Base-by-base conservation (phyloP, 2,797 vertebrate species). In the Telmatherina bonti region DNA sequence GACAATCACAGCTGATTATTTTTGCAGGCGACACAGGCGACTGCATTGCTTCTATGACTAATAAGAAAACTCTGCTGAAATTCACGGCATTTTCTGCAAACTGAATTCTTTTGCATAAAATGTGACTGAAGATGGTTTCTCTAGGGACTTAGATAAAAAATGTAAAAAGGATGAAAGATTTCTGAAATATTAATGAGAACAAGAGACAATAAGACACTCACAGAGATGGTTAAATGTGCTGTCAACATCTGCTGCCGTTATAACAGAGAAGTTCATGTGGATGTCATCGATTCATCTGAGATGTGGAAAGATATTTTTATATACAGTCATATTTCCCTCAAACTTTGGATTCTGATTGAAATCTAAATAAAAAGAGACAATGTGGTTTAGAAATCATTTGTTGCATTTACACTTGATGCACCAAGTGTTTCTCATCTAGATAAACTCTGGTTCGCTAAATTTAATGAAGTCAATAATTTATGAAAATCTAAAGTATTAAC, bases 171-270 rank as follows among this genome's bases (percentile, higher is more conserved):
- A 7, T 27, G 49, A 27, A 43, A 43, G 16, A 43, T 20, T 49
- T 24, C 12, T n/a, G n/a, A 49, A 55, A 55, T 55, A 55, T 55
- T 55, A 10, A 55, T 55, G 27, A 31, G 29, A 55, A 31, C 53
- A 55, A 31, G 18, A 30, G 31, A 55, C 29, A 55, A 31, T 55
- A 31, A 55, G 53, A 31, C 27, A 55, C 18, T 55, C 53, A 54
- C 26, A 20, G 53, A 54, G 52, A 31, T 26, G 22, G 26, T 18
- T 53, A 27, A 53, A 53, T 29, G 51, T 27, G 51, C 51, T 53
- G 51, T 53, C 51, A 26, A 53, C 27, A 31, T 18, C 53, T 30
- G 53, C 27, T 31, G 15, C 29, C 7, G 16, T 55, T 31, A 31
- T n/a, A 55, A 31, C 10, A 30, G 53, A 55, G 31, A 27, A 55